Conservation (phyloP, 1,140 invertebrate genomes). For the Mamestra configurata region DNA sequence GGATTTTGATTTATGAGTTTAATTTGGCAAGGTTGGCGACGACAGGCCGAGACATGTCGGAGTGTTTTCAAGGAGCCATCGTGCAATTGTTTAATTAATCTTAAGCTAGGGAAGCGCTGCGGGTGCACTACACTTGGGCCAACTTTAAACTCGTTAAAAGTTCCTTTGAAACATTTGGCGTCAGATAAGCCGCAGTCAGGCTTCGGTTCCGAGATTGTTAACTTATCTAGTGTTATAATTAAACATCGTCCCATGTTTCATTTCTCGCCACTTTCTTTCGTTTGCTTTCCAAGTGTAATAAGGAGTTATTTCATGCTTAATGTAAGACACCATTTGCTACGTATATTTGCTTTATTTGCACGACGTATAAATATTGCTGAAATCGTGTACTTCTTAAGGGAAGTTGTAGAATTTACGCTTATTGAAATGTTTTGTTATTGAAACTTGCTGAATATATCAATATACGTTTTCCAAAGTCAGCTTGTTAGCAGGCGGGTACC, state of each 20-base stretch:
- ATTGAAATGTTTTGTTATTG: too few relatives aligned
- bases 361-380: too few relatives aligned
- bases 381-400: not conserved
- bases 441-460: too few relatives aligned
- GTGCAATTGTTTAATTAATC: constrained; percentile 88
- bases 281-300: constrained; percentile 49
- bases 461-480: too few relatives aligned
- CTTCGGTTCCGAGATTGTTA: constrained; percentile 84
- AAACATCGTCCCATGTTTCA: constrained; percentile 77
- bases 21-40: constrained; percentile 87
- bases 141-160: constrained; percentile 88
- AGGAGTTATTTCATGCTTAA: constrained; percentile 37
- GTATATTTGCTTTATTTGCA: constrained; percentile 1
- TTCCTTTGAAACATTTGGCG: constrained; percentile 87
- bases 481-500: too few relatives aligned
- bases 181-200: constrained; percentile 86
- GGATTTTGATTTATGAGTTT: constrained; percentile 87
- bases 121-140: constrained; percentile 85
- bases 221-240: constrained; percentile 87
- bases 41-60: constrained; percentile 86
- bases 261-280: constrained; percentile 64
- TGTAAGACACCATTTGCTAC: not conserved
- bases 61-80: constrained; percentile 87
- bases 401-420: too few relatives aligned
- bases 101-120: constrained; percentile 81